A percentile compares a stretch with the other conserved stretches of the same genome.
Evolutionary conservation across 2,888 invertebrate genomes (phyloP).

Genomic region (Scelioninae gen. 1): DNA sequence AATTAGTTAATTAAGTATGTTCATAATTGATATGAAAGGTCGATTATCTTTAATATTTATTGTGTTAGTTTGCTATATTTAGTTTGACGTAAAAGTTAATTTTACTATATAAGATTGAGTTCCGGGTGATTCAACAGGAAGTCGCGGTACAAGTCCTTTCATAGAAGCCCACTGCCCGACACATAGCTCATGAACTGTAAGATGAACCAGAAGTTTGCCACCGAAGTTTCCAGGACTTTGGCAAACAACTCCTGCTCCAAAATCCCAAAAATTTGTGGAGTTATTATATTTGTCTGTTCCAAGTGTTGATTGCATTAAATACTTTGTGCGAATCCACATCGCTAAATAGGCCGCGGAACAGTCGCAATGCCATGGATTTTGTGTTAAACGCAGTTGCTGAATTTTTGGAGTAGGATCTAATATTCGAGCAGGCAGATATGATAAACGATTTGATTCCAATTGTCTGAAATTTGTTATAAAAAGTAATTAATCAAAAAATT

Average conservation of each 20-base stretch:
- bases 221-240: conserved; percentile 90
- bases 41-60: too few species aligned
- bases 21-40: too few species aligned
- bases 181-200: conserved; percentile 90
- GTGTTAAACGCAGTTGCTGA: conserved; percentile 88
- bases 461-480: conserved; percentile 85
- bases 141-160: conserved; percentile 88
- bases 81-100: too few species aligned
- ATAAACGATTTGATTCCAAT: conserved; percentile 90
- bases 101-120: conserved; percentile 20
- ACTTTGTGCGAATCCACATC: conserved; percentile 85
- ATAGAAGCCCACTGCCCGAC: conserved; percentile 92
- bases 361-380: conserved; percentile 93
- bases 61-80: too few species aligned
- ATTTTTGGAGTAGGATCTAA: conserved; percentile 88
- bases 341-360: conserved; percentile 90
- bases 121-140: conserved; percentile 85
- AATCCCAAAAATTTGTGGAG: conserved; percentile 77
- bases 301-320: conserved; percentile 53
- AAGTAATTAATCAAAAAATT: too few species aligned
- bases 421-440: conserved; percentile 88
- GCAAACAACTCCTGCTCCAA: conserved; percentile 85
- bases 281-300: conserved; percentile 26
- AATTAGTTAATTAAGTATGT: too few species aligned
- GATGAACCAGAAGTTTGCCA: conserved; percentile 88